These are phyloP conservation scores for Argyrosomus japonicus DNA, from an alignment of 2,113 vertebrate genomes.

Conservation along the genomic window DNA sequence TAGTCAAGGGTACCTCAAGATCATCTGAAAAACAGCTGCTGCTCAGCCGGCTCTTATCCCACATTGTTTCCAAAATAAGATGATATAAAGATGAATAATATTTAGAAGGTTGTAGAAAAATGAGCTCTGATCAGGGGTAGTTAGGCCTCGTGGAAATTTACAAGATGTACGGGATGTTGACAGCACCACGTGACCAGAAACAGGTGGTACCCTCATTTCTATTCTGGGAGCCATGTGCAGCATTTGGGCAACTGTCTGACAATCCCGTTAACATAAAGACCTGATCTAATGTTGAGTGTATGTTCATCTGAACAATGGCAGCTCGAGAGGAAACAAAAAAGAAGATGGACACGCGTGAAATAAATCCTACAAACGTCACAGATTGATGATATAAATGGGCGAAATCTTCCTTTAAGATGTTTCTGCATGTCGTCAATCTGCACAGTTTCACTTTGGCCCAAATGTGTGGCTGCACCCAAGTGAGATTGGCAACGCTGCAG, in stretches of 20 bases:
- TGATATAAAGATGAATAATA: too few relatives aligned
- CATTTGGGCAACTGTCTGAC: slow-evolving; percentile 40
- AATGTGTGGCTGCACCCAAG: slow-evolving; percentile 45
- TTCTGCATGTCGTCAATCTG: slow-evolving; percentile 31
- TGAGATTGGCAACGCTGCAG: slow-evolving; percentile 44
- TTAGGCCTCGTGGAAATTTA: slow-evolving; percentile 21
- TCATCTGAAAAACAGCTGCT: slow-evolving; percentile 13
- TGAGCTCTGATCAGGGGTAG: background rate
- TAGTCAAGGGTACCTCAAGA: slow-evolving; percentile 39
- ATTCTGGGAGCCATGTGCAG: slow-evolving; percentile 61
- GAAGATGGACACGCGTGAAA: background rate
- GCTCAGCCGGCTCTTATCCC: background rate
- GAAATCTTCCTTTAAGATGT: slow-evolving; percentile 15
- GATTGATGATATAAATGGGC: background rate
- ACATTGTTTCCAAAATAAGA: too few relatives aligned
- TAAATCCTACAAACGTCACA: background rate
- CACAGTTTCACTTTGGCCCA: slow-evolving; percentile 37
- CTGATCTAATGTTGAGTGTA: background rate
- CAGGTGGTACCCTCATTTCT: slow-evolving; percentile 74
- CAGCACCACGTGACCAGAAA: slow-evolving; percentile 58
- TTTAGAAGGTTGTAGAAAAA: background rate
- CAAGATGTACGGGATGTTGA: slow-evolving; percentile 40
- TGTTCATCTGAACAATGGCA: background rate
- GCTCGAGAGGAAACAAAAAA: background rate
- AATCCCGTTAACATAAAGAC: slow-evolving; percentile 15